Conservation (phyloP, 2,888 invertebrate species). For the Scaptodrosophila latifasciaeformis region DNA sequence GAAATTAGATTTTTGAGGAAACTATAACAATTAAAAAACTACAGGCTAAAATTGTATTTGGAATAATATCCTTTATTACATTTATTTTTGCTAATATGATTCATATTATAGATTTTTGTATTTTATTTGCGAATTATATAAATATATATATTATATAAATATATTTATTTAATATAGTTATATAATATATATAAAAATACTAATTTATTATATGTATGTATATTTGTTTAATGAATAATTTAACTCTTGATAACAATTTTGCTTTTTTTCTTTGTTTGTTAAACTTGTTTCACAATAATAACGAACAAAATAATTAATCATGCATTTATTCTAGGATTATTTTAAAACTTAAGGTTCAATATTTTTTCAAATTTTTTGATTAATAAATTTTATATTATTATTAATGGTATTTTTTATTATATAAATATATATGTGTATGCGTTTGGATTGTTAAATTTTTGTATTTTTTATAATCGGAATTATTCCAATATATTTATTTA, state of each 20-base stretch:
- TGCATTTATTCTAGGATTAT: slow-evolving; percentile 25
- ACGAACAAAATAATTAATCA: slow-evolving; percentile 14
- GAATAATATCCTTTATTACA: slow-evolving; percentile 49
- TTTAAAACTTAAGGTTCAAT: slow-evolving; percentile 57
- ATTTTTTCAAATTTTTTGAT: too few species aligned
- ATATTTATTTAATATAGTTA: slow-evolving; percentile 11
- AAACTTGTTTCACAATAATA: slow-evolving; percentile 14
- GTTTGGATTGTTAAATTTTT: slow-evolving; percentile 1
- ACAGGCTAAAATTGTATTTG: too few species aligned
- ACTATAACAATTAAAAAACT: too few species aligned
- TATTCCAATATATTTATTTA: slow-evolving; percentile 6
- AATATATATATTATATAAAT: not conserved
- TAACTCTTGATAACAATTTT: too few species aligned
- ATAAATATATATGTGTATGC: slow-evolving; percentile 8
- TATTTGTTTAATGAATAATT: too few species aligned
- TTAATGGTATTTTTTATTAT: not conserved
- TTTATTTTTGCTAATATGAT: slow-evolving; percentile 62
- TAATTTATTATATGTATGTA: too few species aligned
- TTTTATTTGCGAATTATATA: slow-evolving; percentile 30
- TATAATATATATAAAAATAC: slow-evolving; percentile 18
- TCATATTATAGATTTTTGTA: slow-evolving; percentile 52
- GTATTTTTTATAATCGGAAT: too few species aligned
- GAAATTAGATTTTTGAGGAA: too few species aligned
- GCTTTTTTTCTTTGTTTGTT: too few species aligned
- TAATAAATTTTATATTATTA: slow-evolving; percentile 43